A percentile compares a stretch with the other conserved stretches of the same genome.
Evolutionary conservation across 2,888 invertebrate species (phyloP).

Genomic region (Mechanitis mazaeus): DNA sequence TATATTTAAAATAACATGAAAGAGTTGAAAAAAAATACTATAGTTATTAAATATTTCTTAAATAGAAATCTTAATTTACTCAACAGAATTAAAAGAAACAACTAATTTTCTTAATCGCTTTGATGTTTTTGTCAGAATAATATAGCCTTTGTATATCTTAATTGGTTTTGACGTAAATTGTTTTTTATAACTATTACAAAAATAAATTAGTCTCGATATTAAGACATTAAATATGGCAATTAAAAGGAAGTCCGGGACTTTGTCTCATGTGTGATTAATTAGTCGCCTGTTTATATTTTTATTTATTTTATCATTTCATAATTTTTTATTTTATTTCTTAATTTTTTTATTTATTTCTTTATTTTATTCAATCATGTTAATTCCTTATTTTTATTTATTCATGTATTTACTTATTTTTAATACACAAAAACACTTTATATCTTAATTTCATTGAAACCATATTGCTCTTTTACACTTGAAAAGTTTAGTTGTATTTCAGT

Average conservation of each 20-base stretch:
- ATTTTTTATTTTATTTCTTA: no score
- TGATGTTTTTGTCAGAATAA: constrained; percentile 1
- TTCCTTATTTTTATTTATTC: no score
- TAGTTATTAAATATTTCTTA: neutral
- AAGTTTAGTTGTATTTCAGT: no score
- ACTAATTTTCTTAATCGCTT: neutral
- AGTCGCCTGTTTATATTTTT: constrained; percentile 38
- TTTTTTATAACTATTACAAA: constrained; percentile 1
- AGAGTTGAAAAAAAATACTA: neutral
- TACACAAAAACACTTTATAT: no score
- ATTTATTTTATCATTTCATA: constrained; percentile 55
- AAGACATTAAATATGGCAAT: constrained; percentile 37
- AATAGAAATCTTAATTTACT: neutral
- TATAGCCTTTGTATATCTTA: neutral
- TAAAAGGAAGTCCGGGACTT: constrained; percentile 47
- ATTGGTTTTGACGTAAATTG: constrained; percentile 1
- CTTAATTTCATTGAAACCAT: no score
- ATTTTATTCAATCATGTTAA: no score
- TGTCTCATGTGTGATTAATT: constrained; percentile 57
- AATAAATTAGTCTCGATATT: neutral
- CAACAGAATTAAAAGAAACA: neutral
- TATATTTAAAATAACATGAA: no score
- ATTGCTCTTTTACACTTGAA: no score
- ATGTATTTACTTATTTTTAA: no score
- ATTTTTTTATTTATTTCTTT: no score